Evolutionary conservation across 2,797 vertebrate species (phyloP).

Genomic region (Enteromius mattozi): DNA sequence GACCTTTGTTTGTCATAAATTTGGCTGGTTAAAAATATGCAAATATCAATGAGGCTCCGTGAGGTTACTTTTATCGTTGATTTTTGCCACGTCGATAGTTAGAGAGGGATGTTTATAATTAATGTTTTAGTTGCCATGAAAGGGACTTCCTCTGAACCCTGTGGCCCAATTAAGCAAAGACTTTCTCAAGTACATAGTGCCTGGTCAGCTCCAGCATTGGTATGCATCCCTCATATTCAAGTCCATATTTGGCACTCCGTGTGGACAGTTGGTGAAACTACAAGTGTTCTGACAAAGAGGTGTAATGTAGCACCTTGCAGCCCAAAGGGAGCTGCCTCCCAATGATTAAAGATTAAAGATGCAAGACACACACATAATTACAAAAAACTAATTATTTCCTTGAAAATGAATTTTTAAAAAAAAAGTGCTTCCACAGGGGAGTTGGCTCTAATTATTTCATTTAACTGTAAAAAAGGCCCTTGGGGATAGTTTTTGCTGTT

Average conservation of each 20-base stretch:
- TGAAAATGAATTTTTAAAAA: slow-evolving; percentile 74
- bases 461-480: slow-evolving; percentile 80
- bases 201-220: slow-evolving; percentile 61
- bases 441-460: slow-evolving; percentile 82
- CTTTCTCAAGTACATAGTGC: slow-evolving; percentile 64
- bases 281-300: slow-evolving; percentile 42
- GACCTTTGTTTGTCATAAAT: slow-evolving; percentile 71
- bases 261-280: slow-evolving; percentile 51
- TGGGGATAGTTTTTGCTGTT: slow-evolving; percentile 73
- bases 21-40: slow-evolving; percentile 78
- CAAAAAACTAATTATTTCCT: slow-evolving; percentile 79
- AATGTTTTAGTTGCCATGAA: slow-evolving; percentile 74
- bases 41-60: slow-evolving; percentile 72
- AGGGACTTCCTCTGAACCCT: slow-evolving; percentile 73
- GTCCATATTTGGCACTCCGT: slow-evolving; percentile 38
- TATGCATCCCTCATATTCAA: slow-evolving; percentile 65
- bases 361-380: slow-evolving; percentile 58
- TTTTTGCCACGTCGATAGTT: slow-evolving; percentile 72
- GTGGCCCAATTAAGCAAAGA: slow-evolving; percentile 78
- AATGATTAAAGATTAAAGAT: slow-evolving; percentile 82
- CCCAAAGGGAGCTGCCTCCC: slow-evolving; percentile 76
- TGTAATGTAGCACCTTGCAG: slow-evolving; percentile 72
- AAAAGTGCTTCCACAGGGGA: slow-evolving; percentile 76
- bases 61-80: slow-evolving; percentile 74
- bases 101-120: slow-evolving; percentile 80